A percentile compares a stretch with the other conserved stretches of the same genome.
phyloP scores from a whole-genome alignment of 2,888 invertebrate species.

The Caenorhabditis macrosperma region DNA sequence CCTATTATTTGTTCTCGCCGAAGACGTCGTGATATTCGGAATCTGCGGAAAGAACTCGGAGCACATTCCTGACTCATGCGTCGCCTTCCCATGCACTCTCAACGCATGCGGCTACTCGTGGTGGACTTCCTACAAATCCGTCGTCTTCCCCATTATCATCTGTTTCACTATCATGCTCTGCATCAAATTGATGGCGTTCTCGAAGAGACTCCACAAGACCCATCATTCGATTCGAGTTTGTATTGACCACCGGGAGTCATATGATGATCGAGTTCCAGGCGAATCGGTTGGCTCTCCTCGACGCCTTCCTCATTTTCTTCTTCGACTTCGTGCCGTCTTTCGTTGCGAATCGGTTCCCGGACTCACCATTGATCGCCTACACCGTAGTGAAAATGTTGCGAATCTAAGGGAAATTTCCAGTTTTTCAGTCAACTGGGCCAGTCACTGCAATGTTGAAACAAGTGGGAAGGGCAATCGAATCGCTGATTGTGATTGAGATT shows the following conservation, averaged over 20 bases:
- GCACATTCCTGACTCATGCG: constrained; percentile 7
- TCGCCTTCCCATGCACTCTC: constrained; percentile 42
- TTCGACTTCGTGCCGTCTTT: constrained; percentile 44
- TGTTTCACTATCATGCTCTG: constrained; percentile 23
- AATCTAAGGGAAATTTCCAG: background rate
- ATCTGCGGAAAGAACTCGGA: constrained; percentile 28
- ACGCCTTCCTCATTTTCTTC: constrained; percentile 37
- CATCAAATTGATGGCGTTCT: constrained; percentile 24
- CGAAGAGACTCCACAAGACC: constrained; percentile 22
- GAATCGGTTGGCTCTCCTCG: constrained; percentile 47
- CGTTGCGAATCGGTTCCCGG: constrained; percentile 30
- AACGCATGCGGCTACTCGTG: constrained; percentile 34
- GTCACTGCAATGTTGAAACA: constrained; percentile 49
- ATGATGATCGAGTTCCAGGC: constrained; percentile 7
- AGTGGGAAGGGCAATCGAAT: constrained; percentile 37
- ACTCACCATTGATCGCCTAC: constrained; percentile 32
- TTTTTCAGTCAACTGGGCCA: constrained; percentile 22
- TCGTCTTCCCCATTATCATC: constrained; percentile 42
- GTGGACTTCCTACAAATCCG: constrained; percentile 48
- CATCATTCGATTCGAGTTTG: constrained; percentile 18
- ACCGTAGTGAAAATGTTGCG: background rate
- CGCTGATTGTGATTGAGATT: constrained; percentile 31
- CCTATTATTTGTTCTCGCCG: constrained; percentile 7
- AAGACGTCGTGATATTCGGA: constrained; percentile 36
- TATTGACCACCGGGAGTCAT: background rate